Evolutionary conservation across 2,797 vertebrate species (phyloP), one percentile per base, ranked within the genome.

Genomic region (Spinus pinus): DNA sequence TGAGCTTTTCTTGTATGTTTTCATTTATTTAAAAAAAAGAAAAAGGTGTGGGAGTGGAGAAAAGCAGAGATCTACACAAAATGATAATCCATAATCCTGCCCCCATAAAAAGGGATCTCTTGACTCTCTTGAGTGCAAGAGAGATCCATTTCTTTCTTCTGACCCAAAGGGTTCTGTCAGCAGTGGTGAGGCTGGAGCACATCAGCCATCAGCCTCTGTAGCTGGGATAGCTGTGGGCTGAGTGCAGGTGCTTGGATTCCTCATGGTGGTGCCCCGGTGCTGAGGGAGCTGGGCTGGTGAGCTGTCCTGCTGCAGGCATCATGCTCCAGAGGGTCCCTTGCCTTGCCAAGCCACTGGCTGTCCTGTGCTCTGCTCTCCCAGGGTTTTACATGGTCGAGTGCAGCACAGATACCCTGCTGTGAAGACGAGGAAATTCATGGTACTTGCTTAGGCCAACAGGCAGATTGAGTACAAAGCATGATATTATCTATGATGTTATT

Each of bases 1-100:
- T 88, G 73, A 90, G 58, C 66, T 86, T 69, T 93, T 84, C 58
- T 92, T 74, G 66, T 79, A 37, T 96, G 77, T 88, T 95, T 94
- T 86, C 62, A 39, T 91, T 86, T 94, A 30, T 86, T 70, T 8
- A 61, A 31, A 31, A 62, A 66, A 37, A 35, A 61, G 49, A 47
- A 53, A 39, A 20, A 9, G 6, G 6, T 18, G 15, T 7, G 20
- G 18, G 21, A 22, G 14, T 13, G 15, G 30, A 88, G 41, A 90
- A 79, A 15, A 78, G 66, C 47, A 49, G 80, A 77, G 24, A 51
- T 57, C 37, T 87, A 85, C 49, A 57, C 22, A 54, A 53, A 85
- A 87, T 78, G 3, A n/a, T 64, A 66, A 88, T 62, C 56, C 19
- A 3, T 42, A 39, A 56, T 79, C 62, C 39, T 88, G 6, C 20